Evolutionary conservation across 30 jellyfish, hydroid and myxozoan genomes (phyloP).

Genomic region (Turritopsis rubra): DNA sequence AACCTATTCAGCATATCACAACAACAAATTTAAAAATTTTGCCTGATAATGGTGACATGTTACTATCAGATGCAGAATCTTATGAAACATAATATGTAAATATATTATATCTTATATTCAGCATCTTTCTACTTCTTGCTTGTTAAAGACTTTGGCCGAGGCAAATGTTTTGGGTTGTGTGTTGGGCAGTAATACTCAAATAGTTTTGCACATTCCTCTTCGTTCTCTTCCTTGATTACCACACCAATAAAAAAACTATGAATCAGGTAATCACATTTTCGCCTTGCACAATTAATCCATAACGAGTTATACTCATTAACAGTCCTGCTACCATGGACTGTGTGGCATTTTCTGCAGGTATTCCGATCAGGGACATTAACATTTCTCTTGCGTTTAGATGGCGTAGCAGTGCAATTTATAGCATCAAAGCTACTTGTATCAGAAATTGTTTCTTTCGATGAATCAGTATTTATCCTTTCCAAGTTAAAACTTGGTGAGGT

Average conservation of each 20-base stretch:
- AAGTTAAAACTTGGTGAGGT: neutral
- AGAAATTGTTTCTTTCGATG: neutral
- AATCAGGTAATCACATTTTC: neutral
- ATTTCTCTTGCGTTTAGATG: conserved; percentile 6
- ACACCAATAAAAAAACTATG: neutral
- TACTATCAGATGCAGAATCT: neutral
- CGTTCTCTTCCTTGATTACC: neutral
- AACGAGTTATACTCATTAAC: neutral
- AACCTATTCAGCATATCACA: neutral
- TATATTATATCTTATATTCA: neutral
- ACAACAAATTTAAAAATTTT: neutral
- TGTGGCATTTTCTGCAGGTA: conserved; percentile 4
- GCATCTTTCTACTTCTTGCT: neutral
- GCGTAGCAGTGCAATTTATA: neutral
- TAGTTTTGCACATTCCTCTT: neutral
- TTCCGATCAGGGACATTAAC: neutral
- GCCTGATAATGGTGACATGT: neutral
- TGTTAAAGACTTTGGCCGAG: neutral
- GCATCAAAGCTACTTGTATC: neutral
- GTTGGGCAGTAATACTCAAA: conserved; percentile 13
- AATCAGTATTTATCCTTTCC: neutral
- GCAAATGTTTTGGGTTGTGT: conserved; percentile 13
- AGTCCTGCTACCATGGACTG: conserved; percentile 12
- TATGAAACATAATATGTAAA: neutral
- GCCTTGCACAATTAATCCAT: conserved; percentile 4